Base-by-base conservation (phyloP, 2,888 invertebrate genomes). In the Limnephilus lunatus region DNA sequence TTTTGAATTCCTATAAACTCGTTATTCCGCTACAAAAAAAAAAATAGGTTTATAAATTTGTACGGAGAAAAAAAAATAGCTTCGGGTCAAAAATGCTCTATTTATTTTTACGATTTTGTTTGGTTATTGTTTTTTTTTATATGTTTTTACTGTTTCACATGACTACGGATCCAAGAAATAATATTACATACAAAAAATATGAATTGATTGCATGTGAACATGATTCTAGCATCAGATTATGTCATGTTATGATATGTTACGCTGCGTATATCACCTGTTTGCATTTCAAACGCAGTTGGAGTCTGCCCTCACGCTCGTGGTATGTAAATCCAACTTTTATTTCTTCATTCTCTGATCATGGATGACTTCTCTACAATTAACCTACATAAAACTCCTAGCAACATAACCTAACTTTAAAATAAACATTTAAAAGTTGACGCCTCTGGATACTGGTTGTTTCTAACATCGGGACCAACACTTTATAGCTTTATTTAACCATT, bases 101-200 rank as follows among this genome's bases (percentile, higher is more conserved):
- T 25, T 68, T 68, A 5, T 68, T 68, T 68, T 25, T 25, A 35
- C n/a, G 25, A 4, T 4, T 35, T 85, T 35, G 19, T 85, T 85
- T 85, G n/a, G n/a, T n/a, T n/a, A 85, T 39, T 85, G 19, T 87
- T 87, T 87, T 87, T 39, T 35, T 39, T 39, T 44, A 15, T 3
- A 32, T 82, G 39, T 82, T 15, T 83, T 90, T 83, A 19, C 19
- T 15, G 31, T 83, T 44, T 90, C 83, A 30, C 19, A 44, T 35
- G 90, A 83, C 90, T 90, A 53, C 83, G 90, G 90, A 81, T 90
- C 90, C 90, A 90, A 90, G 90, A 30, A 68, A 87, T 12, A 53
- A 44, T 44, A 86, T 39, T 15, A n/a, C n/a, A n/a, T 48, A 12
- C 0, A n/a, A 44, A n/a, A 35, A n/a, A 25, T 19, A n/a, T 35